Percentiles rank a stretch among this genome's conserved stretches.
Conservation (phyloP, 2,797 vertebrate species). For the Cyprinodon diabolis region DNA sequence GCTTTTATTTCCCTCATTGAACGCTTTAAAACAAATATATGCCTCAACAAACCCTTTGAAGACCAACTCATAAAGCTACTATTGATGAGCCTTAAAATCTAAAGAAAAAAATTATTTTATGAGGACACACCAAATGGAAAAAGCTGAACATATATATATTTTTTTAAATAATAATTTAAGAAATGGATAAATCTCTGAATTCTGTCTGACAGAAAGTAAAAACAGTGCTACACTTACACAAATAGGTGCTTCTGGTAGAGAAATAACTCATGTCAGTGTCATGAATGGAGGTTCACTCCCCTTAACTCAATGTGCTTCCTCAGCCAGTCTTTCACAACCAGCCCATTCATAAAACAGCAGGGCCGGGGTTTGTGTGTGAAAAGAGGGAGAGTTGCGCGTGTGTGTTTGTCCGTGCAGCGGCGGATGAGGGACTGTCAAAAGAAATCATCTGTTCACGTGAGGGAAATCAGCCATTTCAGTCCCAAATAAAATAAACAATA, state of each 20-base stretch:
- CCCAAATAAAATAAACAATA: background rate
- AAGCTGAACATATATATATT: background rate
- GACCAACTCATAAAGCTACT: background rate
- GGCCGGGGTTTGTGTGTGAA: constrained; percentile 54
- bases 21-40: constrained; percentile 48
- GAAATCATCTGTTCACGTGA: constrained; percentile 44
- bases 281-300: constrained; percentile 80
- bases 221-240: background rate
- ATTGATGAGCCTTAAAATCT: background rate
- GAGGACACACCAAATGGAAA: background rate
- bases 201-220: background rate
- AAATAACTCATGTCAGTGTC: constrained; percentile 51
- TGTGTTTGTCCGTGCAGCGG: constrained; percentile 18
- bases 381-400: constrained; percentile 30
- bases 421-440: constrained; percentile 50
- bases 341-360: constrained; percentile 84
- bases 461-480: constrained; percentile 54
- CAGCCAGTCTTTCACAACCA: constrained; percentile 83
- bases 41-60: background rate
- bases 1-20: constrained; percentile 59
- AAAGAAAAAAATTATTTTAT: background rate
- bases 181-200: background rate
- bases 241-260: constrained; percentile 39
- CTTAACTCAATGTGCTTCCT: constrained; percentile 78
- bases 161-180: background rate